Base-by-base conservation (phyloP, 2,113 vertebrate species). In the Aix galericulata region DNA sequence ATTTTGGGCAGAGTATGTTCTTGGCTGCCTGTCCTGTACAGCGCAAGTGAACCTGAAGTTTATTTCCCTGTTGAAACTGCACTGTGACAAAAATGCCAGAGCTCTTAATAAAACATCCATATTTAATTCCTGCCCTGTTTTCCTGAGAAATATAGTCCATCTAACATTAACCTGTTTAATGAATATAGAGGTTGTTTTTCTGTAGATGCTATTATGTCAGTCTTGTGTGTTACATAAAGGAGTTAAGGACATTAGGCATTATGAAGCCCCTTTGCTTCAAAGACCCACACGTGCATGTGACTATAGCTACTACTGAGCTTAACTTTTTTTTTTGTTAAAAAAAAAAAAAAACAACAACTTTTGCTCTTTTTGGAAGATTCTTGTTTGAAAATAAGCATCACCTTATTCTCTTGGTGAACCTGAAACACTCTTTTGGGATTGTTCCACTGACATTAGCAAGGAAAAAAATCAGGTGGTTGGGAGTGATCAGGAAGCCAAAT, bases 381-480 rank as follows among this genome's bases (percentile, higher is more conserved):
- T 74, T 66, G 40, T 26, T 83, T 82, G 34, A 86, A 94, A 85
- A 84, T 31, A 67, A 85, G 9, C 40, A 86, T 38, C 22, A 8
- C 26, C 8, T 4, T 73, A 15, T 26, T 52, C 13, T 63, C 36
- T 32, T 40, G 27, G n/a, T 53, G 6, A 62, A 26, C 27, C 44
- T 67, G 73, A 80, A 92, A 69, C n/a, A 46, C 17, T 82, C 9
- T 11, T 52, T 32, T 50, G 36, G 13, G 16, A 82, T 50, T 38
- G 21, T 38, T 88, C 20, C 34, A 53, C 10, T 74, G 52, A 46
- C 42, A 85, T 4, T 0, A 3, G 26, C 44, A 31, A 71, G 46
- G 64, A 67, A 18, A 63, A 7, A n/a, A 84, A 76, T 32, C 7
- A 66, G 64, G 46, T 27, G 66, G 31, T 22, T 0, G 0, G 16